Evolutionary conservation across 2,797 vertebrate species (phyloP).

Genomic region (Enteromius afrohamiltoni): DNA sequence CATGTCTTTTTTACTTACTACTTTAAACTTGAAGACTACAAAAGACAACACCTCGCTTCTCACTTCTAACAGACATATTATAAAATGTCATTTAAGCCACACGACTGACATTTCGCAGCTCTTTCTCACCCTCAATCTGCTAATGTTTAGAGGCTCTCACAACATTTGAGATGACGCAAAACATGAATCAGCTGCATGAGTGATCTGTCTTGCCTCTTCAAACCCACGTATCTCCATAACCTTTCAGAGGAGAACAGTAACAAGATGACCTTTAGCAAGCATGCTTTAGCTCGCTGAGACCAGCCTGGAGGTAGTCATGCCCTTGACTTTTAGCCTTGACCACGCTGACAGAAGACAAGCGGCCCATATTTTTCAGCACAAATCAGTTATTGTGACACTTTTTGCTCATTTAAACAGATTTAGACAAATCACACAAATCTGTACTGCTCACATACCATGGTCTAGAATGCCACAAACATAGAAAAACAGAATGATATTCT

Average conservation of each 20-base stretch:
- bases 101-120: constrained; percentile 26
- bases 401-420: constrained; percentile 4
- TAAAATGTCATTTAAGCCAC: constrained; percentile 4
- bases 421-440: background rate
- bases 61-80: background rate
- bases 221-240: constrained; percentile 47
- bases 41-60: background rate
- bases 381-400: background rate
- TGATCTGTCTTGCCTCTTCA: constrained; percentile 41
- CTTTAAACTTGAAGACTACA: background rate
- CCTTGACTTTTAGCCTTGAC: constrained; percentile 56
- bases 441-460: background rate
- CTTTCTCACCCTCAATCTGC: background rate
- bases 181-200: constrained; percentile 19
- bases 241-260: constrained; percentile 53
- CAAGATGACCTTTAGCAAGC: constrained; percentile 57
- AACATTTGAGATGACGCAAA: constrained; percentile 21
- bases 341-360: background rate
- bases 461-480: background rate
- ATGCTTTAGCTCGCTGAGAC: constrained; percentile 38
- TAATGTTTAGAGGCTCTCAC: constrained; percentile 7
- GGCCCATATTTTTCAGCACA: background rate
- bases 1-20: background rate
- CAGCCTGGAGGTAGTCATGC: constrained; percentile 53
- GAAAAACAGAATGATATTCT: background rate